Percentiles rank a stretch among this genome's conserved stretches.
Conservation (phyloP, 2,797 vertebrate genomes). For the Oophaga sylvatica region DNA sequence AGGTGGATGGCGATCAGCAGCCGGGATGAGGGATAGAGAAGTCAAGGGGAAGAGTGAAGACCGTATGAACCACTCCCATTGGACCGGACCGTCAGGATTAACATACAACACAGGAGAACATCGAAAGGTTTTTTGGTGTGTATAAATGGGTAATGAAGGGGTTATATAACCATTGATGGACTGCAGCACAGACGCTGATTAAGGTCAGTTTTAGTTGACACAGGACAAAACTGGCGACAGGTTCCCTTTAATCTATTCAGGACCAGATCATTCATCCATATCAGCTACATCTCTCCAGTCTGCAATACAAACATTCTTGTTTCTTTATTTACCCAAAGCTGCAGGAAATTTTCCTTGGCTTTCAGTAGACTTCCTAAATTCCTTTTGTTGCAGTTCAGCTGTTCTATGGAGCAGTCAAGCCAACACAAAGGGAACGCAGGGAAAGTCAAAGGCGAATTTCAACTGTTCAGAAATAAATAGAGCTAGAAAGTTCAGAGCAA, state of each 20-base stretch:
- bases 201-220: too few species aligned
- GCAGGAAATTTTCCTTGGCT: slow-evolving; percentile 30
- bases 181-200: too few species aligned
- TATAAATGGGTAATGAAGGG: too few species aligned
- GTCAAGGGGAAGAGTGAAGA: too few species aligned
- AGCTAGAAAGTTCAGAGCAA: background rate
- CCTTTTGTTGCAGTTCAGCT: slow-evolving; percentile 16
- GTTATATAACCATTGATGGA: too few species aligned
- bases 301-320: slow-evolving; percentile 11
- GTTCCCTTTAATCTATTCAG: background rate
- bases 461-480: background rate
- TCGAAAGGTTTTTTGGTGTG: too few species aligned
- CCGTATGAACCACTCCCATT: too few species aligned
- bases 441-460: slow-evolving; percentile 9
- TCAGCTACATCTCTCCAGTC: background rate
- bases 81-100: too few species aligned
- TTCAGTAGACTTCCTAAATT: slow-evolving; percentile 17
- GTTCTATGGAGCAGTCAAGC: slow-evolving; percentile 7
- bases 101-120: too few species aligned
- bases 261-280: background rate
- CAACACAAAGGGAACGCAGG: background rate
- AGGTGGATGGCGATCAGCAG: too few species aligned
- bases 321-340: slow-evolving; percentile 20
- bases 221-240: too few species aligned
- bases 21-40: too few species aligned